phyloP scores from a whole-genome alignment of 2,888 invertebrate genomes.

The Vannuccia rotundouncinata region DNA sequence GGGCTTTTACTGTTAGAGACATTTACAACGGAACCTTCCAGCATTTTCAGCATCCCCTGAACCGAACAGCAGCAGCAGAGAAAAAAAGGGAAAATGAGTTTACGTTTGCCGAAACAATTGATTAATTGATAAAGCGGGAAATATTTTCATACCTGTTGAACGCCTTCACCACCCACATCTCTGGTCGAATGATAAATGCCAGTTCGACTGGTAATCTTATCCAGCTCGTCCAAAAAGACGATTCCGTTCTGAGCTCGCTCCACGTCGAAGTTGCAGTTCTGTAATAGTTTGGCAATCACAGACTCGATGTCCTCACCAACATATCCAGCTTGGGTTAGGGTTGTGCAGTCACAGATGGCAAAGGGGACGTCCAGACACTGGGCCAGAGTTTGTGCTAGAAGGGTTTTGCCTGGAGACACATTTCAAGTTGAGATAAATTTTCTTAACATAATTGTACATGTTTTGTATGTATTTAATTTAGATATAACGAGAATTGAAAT shows the following conservation, averaged over 20 bases:
- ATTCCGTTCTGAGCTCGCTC: slow-evolving; percentile 89
- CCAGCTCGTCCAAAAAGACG: slow-evolving; percentile 95
- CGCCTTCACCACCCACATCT: slow-evolving; percentile 97
- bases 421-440: no score
- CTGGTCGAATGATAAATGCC: slow-evolving; percentile 76
- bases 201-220: slow-evolving; percentile 95
- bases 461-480: no score
- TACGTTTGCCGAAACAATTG: neutral
- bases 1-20: slow-evolving; percentile 84
- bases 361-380: slow-evolving; percentile 95
- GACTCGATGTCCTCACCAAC: slow-evolving; percentile 99
- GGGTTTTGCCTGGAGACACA: slow-evolving; percentile 84
- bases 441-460: no score
- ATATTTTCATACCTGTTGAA: slow-evolving; percentile 66
- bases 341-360: slow-evolving; percentile 87
- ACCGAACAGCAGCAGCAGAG: no score
- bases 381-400: slow-evolving; percentile 92
- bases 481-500: no score
- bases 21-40: slow-evolving; percentile 96
- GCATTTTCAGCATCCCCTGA: slow-evolving; percentile 65
- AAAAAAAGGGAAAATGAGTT: neutral
- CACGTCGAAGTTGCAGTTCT: slow-evolving; percentile 93
- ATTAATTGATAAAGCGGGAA: neutral
- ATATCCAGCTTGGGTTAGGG: slow-evolving; percentile 64
- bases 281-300: slow-evolving; percentile 83